A percentile compares a stretch with the other conserved stretches of the same genome.
phyloP scores from a whole-genome alignment of 2,113 vertebrate species.

The Bubo bubo region DNA sequence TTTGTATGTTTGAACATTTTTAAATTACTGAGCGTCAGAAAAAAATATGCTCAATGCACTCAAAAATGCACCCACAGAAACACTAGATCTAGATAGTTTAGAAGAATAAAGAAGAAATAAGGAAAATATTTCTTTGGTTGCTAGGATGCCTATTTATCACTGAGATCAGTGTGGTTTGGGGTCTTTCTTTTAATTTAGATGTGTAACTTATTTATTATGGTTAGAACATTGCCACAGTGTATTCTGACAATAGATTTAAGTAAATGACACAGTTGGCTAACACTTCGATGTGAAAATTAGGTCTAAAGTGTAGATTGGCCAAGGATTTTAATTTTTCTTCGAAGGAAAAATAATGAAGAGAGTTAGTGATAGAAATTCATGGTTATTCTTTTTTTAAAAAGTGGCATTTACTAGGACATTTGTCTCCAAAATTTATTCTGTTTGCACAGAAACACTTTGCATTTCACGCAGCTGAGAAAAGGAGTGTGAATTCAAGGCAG shows the following conservation, averaged over 20 bases:
- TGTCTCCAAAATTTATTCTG: neutral
- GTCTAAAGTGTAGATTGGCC: neutral
- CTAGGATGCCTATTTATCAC: slow-evolving; percentile 6
- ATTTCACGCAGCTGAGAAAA: neutral
- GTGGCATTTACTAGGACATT: neutral
- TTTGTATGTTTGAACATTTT: neutral
- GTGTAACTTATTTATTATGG: neutral
- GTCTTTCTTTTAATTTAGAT: neutral
- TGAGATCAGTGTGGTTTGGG: neutral
- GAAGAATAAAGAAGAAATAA: slow-evolving; percentile 14
- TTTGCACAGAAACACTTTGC: neutral
- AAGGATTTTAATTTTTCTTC: neutral
- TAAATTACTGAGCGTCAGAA: neutral
- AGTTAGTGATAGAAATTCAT: neutral
- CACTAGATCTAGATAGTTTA: neutral
- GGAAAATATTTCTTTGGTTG: neutral
- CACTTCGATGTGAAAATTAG: neutral
- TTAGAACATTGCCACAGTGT: neutral
- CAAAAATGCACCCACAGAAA: neutral
- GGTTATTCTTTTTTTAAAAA: neutral
- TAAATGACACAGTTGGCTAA: neutral
- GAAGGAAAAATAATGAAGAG: neutral
- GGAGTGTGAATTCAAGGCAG: neutral
- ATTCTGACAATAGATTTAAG: neutral
- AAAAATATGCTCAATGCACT: neutral